Evolutionary conservation across 2,113 vertebrate species (phyloP), one percentile per base, ranked within the genome.

Genomic region (Motacilla tschutschensis): DNA sequence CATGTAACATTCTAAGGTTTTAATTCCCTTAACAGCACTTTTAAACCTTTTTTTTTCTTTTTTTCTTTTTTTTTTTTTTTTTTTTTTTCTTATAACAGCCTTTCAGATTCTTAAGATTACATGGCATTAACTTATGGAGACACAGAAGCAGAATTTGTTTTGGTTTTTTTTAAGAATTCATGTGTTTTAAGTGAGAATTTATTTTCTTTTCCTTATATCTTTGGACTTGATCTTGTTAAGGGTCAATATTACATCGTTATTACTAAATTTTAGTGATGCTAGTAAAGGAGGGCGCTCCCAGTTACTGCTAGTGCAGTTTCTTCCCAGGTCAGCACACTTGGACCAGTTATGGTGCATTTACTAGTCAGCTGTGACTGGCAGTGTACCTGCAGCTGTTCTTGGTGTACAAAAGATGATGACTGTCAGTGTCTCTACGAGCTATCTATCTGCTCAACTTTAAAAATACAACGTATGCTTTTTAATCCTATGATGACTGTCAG

Each of bases 321-420:
- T 53, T 60, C 22, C 41, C 21, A 1, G 3, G n/a, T 22, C 44
- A 75, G 28, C 0, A 0, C 12, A 25, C 40, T 26, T 35, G 31
- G 29, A 81, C 10, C 14, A 54, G 53, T 46, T 57, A 28, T 0
- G 19, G 47, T 6, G 35, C 15, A 22, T 65, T 91, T 80, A 10
- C 10, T 15, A 70, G 19, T 35, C 66, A 63, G 53, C 36, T 0
- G 0, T 77, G 65, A 66, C 73, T 51, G 64, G 38, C 15, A 48
- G n/a, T 25, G 12, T 36, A 6, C 26, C 54, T 71, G 58, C 33
- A 83, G 69, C 65, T 67, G 40, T 26, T 84, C 25, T 76, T 46
- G 20, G 16, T 51, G 20, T 41, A 12, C 65, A 64, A 22, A 43
- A 41, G 47, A 44, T 22, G 48, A 51, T 29, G 83, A 20, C n/a